Evolutionary conservation across 2,888 invertebrate species (phyloP).

Genomic region (Apomyelois bistriatella): DNA sequence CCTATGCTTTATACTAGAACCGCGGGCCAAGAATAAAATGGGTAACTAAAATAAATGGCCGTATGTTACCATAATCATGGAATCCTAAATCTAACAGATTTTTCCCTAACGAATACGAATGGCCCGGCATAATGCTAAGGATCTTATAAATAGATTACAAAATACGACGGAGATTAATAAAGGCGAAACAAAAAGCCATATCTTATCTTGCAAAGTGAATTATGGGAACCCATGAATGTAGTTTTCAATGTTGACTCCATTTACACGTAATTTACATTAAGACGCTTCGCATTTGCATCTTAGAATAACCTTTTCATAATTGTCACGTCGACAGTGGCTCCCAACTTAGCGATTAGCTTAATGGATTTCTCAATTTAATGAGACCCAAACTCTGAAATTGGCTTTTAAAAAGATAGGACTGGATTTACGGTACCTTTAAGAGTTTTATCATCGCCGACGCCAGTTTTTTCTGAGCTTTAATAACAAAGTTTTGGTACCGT

Average conservation of each 20-base stretch:
- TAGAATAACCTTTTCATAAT: conserved; percentile 70
- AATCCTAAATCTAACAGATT: conserved; percentile 53
- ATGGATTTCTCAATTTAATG: conserved; percentile 74
- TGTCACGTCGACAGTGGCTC: conserved; percentile 65
- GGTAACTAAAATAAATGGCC: conserved; percentile 75
- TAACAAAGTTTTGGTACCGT: conserved; percentile 32
- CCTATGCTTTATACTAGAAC: conserved; percentile 76
- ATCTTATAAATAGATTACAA: conserved; percentile 13
- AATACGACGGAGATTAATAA: conserved; percentile 10
- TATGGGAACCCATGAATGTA: conserved; percentile 54
- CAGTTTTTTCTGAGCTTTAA: conserved; percentile 31
- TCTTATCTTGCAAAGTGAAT: conserved; percentile 64
- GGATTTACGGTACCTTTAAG: conserved; percentile 48
- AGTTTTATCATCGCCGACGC: conserved; percentile 17
- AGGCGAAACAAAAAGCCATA: conserved; percentile 51
- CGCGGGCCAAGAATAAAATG: conserved; percentile 74
- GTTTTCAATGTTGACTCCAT: conserved; percentile 55
- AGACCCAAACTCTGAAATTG: conserved; percentile 66
- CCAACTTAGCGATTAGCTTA: conserved; percentile 68
- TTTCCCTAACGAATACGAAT: conserved; percentile 62
- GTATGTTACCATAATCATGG: conserved; percentile 68
- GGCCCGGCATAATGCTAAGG: conserved; percentile 21
- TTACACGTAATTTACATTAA: conserved; percentile 74
- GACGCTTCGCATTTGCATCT: conserved; percentile 69
- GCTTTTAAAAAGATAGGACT: conserved; percentile 62